phyloP scores from a whole-genome alignment of 2,113 vertebrate species.

The Alectura lathami region DNA sequence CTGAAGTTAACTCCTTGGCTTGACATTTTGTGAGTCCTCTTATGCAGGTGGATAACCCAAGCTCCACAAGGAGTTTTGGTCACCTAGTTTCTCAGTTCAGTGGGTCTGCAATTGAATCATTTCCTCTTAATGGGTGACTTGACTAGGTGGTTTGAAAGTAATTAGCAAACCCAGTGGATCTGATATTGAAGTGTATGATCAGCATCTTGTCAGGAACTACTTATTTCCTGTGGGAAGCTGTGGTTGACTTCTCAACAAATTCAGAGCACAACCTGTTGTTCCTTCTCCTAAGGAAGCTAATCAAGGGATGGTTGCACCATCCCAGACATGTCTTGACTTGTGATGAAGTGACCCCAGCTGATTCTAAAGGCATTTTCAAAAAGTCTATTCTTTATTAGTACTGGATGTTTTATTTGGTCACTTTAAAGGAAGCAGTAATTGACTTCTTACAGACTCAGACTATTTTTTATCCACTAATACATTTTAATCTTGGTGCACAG shows the following conservation, averaged over 20 bases:
- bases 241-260: not conserved
- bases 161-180: constrained; percentile 38
- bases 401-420: constrained; percentile 28
- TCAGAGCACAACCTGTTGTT: constrained; percentile 10
- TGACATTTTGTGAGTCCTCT: not conserved
- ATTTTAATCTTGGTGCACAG: constrained; percentile 47
- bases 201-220: not conserved
- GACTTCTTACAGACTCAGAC: not conserved
- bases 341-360: not conserved
- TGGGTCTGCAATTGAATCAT: constrained; percentile 27
- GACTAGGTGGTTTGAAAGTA: constrained; percentile 33
- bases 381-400: constrained; percentile 3
- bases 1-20: not conserved
- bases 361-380: constrained; percentile 3
- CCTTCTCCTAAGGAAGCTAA: constrained; percentile 5
- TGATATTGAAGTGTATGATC: constrained; percentile 1
- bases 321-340: not conserved
- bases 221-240: constrained; percentile 21
- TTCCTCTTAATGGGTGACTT: constrained; percentile 56
- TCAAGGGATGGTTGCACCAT: not conserved
- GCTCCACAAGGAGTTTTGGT: constrained; percentile 19
- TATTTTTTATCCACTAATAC: constrained; percentile 46
- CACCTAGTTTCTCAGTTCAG: constrained; percentile 48
- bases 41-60: constrained; percentile 38
- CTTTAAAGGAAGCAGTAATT: constrained; percentile 33